phyloP scores from a whole-genome alignment of 2,888 invertebrate genomes.

The Cenopis cana region DNA sequence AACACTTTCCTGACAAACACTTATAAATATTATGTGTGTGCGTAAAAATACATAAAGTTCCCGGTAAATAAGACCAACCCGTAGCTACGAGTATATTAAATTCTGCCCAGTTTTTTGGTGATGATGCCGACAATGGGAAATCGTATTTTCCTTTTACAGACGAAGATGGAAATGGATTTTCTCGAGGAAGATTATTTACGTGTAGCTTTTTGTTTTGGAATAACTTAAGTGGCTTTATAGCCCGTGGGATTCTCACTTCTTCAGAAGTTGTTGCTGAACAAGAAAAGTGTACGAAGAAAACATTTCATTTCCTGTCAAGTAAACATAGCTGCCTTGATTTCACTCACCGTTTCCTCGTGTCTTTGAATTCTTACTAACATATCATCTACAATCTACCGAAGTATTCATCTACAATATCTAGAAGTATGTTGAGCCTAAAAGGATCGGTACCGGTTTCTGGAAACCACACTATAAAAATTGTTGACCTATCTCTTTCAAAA shows the following conservation, averaged over 20 bases:
- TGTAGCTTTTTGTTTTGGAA: constrained; percentile 53
- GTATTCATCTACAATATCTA: too few relatives aligned
- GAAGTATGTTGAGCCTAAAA: too few relatives aligned
- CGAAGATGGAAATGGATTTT: constrained; percentile 64
- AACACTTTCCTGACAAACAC: constrained; percentile 60
- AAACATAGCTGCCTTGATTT: neutral
- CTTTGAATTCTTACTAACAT: neutral
- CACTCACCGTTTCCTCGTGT: neutral
- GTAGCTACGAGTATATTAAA: constrained; percentile 82
- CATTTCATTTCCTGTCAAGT: constrained; percentile 11
- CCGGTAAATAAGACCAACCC: constrained; percentile 77
- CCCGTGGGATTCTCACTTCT: constrained; percentile 17
- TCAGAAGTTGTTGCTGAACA: neutral
- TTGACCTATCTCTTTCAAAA: neutral
- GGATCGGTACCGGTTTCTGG: neutral
- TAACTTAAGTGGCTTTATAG: constrained; percentile 20
- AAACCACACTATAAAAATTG: neutral
- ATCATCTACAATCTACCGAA: too few relatives aligned
- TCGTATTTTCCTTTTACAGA: constrained; percentile 69
- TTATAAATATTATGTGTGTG: constrained; percentile 53
- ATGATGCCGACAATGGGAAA: constrained; percentile 71
- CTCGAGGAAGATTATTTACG: constrained; percentile 66
- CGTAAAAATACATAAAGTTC: constrained; percentile 78
- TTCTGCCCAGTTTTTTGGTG: constrained; percentile 75
- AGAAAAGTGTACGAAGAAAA: constrained; percentile 1